Conservation (phyloP, 2,113 vertebrate genomes). For the Sapajus apella region DNA sequence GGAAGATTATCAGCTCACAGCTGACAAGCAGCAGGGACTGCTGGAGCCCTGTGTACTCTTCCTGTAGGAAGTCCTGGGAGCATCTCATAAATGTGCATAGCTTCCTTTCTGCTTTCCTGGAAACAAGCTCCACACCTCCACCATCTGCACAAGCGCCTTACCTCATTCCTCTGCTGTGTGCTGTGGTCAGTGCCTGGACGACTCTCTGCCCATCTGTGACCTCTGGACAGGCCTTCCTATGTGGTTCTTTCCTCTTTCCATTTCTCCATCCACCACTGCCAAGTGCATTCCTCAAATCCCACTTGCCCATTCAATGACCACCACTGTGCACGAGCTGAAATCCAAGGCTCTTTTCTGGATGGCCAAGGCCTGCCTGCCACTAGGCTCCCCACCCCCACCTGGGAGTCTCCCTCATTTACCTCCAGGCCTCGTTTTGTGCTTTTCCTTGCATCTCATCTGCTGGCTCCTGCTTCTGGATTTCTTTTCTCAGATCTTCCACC, state of each 20-base stretch:
- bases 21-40: accelerated
- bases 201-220: background rate
- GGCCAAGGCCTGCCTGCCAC: accelerated
- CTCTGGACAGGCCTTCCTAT: background rate
- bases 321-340: background rate
- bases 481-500: background rate
- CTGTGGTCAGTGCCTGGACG: background rate
- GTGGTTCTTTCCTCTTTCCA: accelerated
- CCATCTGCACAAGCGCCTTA: no score
- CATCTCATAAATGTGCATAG: accelerated
- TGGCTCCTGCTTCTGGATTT: no score
- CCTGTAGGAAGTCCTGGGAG: background rate
- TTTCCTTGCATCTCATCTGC: accelerated
- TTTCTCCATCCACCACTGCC: accelerated
- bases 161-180: background rate
- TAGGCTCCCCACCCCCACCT: accelerated
- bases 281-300: background rate
- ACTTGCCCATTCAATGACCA: background rate
- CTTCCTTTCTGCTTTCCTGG: background rate
- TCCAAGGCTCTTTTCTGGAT: background rate
- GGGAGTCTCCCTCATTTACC: accelerated
- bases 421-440: accelerated
- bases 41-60: accelerated
- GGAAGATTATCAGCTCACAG: accelerated
- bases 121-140: no score